These are phyloP conservation scores for Philhelius pedissequus DNA, from an alignment of 2,888 invertebrate genomes.

Conservation along the genomic window DNA sequence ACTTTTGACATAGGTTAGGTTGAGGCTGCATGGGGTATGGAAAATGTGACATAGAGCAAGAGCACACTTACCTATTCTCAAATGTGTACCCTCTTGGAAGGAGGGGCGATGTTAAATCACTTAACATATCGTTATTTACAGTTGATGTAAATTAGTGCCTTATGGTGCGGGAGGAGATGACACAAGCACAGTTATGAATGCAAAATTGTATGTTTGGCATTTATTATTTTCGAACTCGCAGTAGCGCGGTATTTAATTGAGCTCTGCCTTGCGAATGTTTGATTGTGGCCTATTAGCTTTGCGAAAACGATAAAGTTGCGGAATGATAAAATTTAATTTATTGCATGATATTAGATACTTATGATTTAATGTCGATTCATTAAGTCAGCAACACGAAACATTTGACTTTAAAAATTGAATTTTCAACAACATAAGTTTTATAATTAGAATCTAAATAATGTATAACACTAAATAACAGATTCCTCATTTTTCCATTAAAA, in stretches of 20 bases:
- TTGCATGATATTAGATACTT: constrained; percentile 11
- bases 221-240: constrained; percentile 1
- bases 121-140: constrained; percentile 46
- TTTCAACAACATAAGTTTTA: neutral
- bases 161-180: constrained; percentile 3
- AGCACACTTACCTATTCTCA: constrained; percentile 11
- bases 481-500: no score
- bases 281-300: constrained; percentile 25
- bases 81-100: neutral
- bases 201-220: constrained; percentile 3
- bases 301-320: neutral
- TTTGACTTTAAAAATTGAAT: neutral
- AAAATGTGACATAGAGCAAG: neutral
- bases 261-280: constrained; percentile 5
- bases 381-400: neutral
- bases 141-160: constrained; percentile 36
- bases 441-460: no score
- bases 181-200: neutral
- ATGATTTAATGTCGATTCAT: constrained; percentile 2
- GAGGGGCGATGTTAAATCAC: constrained; percentile 20
- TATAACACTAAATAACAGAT: no score
- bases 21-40: neutral
- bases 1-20: neutral
- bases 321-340: constrained; percentile 32
- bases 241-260: constrained; percentile 39